phyloP scores from a whole-genome alignment of 2,113 vertebrate genomes.

The Hippopotamus amphibius region DNA sequence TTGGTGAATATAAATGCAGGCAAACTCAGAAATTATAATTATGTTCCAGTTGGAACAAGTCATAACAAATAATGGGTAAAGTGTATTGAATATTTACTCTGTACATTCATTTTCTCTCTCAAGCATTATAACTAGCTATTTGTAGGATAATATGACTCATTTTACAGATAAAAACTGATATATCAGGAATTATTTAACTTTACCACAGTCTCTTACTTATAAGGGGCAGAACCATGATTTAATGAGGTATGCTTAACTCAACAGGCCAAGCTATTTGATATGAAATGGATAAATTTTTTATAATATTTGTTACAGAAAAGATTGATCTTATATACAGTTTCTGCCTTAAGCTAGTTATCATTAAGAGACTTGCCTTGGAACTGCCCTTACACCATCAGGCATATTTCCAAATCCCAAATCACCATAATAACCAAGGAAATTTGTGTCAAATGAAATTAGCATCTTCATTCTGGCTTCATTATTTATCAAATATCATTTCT shows the following conservation, averaged over 20 bases:
- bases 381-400: background rate
- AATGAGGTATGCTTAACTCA: background rate
- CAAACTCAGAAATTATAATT: background rate
- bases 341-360: background rate
- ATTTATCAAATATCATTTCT: constrained; percentile 18
- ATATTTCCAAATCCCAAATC: background rate
- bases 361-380: background rate
- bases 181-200: background rate
- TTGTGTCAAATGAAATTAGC: constrained; percentile 7
- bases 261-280: background rate
- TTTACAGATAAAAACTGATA: background rate
- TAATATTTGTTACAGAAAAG: background rate
- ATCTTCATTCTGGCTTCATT: background rate
- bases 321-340: background rate
- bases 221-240: background rate
- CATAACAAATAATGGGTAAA: background rate
- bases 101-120: background rate
- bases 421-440: background rate
- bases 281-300: background rate
- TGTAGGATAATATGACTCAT: background rate
- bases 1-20: background rate
- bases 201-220: background rate
- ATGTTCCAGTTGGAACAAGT: background rate
- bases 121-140: background rate
- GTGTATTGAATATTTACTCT: background rate